A percentile compares a stretch with the other conserved stretches of the same genome.
These are phyloP conservation scores for Tinamus guttatus DNA, from an alignment of 2,113 vertebrate species.

Conservation along the genomic window DNA sequence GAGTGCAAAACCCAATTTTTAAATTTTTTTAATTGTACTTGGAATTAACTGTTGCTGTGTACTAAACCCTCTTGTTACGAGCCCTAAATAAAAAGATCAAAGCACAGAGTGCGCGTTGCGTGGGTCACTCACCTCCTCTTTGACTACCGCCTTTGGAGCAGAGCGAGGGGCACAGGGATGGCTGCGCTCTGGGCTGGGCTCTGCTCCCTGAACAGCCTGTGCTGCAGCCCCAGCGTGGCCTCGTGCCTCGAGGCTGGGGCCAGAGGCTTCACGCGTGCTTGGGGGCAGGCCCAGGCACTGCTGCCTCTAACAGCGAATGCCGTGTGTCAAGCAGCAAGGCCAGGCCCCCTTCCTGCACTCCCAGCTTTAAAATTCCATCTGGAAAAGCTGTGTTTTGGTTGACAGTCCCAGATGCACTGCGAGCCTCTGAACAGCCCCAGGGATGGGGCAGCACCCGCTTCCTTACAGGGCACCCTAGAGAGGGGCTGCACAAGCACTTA, in stretches of 20 bases:
- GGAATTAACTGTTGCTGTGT: conserved; percentile 85
- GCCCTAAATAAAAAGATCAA: conserved; percentile 83
- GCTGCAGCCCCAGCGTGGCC: neutral
- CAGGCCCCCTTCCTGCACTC: neutral
- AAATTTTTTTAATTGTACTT: conserved; percentile 83
- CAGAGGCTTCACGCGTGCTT: neutral
- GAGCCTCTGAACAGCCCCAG: neutral
- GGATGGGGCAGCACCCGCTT: accelerated
- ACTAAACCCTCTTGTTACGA: conserved; percentile 81
- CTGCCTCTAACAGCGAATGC: neutral
- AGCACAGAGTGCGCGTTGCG: conserved; percentile 64
- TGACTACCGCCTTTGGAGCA: neutral
- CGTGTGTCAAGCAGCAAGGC: neutral
- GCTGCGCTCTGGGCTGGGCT: neutral
- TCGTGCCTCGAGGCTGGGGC: neutral
- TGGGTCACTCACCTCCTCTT: neutral
- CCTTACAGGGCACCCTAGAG: neutral
- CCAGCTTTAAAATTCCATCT: neutral
- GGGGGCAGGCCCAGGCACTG: neutral
- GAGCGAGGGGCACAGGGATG: too few species aligned
- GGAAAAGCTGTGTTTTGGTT: neutral
- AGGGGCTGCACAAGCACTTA: neutral
- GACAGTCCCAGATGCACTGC: neutral
- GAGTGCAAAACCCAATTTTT: conserved; percentile 76
- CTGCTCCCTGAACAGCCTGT: neutral